Percentiles rank a stretch among this genome's conserved stretches.
These are phyloP conservation scores for Drosophila atroscutellata DNA, from an alignment of 2,888 invertebrate genomes.

Conservation along the genomic window DNA sequence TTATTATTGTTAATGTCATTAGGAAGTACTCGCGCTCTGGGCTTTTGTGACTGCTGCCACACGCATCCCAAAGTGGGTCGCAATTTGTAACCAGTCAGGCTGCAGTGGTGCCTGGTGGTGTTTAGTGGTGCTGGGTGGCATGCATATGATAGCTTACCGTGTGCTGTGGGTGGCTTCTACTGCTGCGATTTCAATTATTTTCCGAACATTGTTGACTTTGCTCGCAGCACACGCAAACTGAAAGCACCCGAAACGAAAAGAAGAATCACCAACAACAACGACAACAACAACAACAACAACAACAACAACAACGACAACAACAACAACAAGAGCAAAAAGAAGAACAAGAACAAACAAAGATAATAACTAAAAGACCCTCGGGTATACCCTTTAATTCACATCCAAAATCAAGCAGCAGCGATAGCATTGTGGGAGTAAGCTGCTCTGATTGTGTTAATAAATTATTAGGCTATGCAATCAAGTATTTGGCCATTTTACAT, in stretches of 20 bases:
- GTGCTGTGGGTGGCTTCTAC: constrained; percentile 39
- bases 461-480: not conserved
- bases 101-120: not conserved
- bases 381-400: constrained; percentile 6
- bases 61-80: constrained; percentile 10
- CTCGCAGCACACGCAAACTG: constrained; percentile 50
- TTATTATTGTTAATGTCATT: constrained; percentile 6
- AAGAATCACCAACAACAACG: not conserved
- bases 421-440: not conserved
- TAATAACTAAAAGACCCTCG: not conserved
- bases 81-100: constrained; percentile 9
- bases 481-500: not conserved
- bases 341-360: not conserved
- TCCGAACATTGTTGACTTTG: constrained; percentile 62
- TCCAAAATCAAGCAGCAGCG: not conserved
- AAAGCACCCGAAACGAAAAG: constrained; percentile 24
- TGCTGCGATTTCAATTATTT: constrained; percentile 71
- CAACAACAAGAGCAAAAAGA: no score
- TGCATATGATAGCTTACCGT: constrained; percentile 8
- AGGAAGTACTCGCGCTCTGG: constrained; percentile 4
- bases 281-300: no score
- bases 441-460: not conserved
- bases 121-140: not conserved
- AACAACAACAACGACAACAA: no score
- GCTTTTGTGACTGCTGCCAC: constrained; percentile 20